phyloP scores from a whole-genome alignment of 2,797 vertebrate genomes.

The Coregonus sp. region DNA sequence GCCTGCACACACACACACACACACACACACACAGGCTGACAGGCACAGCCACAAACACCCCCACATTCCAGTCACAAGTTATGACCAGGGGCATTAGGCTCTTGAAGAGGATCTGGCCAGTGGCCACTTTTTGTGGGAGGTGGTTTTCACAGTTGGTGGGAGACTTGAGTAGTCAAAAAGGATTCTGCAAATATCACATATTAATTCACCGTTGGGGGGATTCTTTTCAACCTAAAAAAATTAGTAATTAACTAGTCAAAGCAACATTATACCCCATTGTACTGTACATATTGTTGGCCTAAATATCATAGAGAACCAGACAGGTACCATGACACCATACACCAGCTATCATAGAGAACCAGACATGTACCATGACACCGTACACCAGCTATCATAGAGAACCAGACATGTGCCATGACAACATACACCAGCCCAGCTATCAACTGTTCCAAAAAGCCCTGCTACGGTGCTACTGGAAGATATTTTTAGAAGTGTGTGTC shows the following conservation, averaged over 20 bases:
- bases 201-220: not conserved
- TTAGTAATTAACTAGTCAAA: not conserved
- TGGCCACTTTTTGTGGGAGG: slow-evolving; percentile 14
- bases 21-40: slow-evolving; percentile 11
- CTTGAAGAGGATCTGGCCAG: slow-evolving; percentile 27
- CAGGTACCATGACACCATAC: no score
- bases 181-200: not conserved
- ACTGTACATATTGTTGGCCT: not conserved
- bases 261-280: not conserved
- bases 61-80: slow-evolving; percentile 44
- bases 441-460: not conserved
- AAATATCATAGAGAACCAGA: not conserved
- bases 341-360: slow-evolving; percentile 5
- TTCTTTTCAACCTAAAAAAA: not conserved
- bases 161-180: not conserved
- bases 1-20: slow-evolving; percentile 42
- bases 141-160: slow-evolving; percentile 11
- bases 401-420: not conserved
- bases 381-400: slow-evolving; percentile 3
- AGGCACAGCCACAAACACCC: slow-evolving; percentile 11
- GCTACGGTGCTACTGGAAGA: slow-evolving; percentile 1
- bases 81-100: slow-evolving; percentile 10
- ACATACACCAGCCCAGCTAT: slow-evolving; percentile 10
- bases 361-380: not conserved
- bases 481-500: slow-evolving; percentile 21